A percentile compares a stretch with the other conserved stretches of the same genome.
Evolutionary conservation across 2,797 vertebrate species (phyloP).

Genomic region (Loris lydekkerianus): DNA sequence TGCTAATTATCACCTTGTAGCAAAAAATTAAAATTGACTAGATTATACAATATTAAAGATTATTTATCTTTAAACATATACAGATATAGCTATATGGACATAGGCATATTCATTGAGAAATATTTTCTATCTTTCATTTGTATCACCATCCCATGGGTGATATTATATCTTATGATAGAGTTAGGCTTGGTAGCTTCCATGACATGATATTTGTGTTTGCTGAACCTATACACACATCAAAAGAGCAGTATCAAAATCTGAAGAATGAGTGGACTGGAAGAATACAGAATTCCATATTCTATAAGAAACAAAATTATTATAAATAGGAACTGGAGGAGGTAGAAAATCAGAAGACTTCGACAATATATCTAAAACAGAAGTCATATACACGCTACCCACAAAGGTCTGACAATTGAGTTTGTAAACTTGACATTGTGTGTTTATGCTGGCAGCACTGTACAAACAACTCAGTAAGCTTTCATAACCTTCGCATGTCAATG

Average conservation of each 20-base stretch:
- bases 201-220: neutral
- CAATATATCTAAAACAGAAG: neutral
- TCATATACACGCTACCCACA: neutral
- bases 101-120: neutral
- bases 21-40: conserved; percentile 20
- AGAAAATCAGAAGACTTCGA: neutral
- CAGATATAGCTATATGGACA: neutral
- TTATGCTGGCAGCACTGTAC: too few relatives aligned
- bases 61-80: neutral
- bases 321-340: neutral
- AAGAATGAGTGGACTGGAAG: neutral
- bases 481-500: too few relatives aligned
- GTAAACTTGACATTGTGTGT: too few relatives aligned
- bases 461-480: too few relatives aligned
- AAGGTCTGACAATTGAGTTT: too few relatives aligned
- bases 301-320: neutral
- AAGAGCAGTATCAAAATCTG: neutral
- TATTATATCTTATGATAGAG: neutral
- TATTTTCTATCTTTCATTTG: neutral
- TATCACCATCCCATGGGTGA: neutral
- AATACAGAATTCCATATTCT: neutral
- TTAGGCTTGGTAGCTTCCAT: neutral
- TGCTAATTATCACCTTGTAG: neutral
- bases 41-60: neutral
- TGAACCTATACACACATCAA: neutral